These are phyloP conservation scores for Cerceris rybyensis DNA, from an alignment of 2,888 invertebrate genomes.

Conservation along the genomic window DNA sequence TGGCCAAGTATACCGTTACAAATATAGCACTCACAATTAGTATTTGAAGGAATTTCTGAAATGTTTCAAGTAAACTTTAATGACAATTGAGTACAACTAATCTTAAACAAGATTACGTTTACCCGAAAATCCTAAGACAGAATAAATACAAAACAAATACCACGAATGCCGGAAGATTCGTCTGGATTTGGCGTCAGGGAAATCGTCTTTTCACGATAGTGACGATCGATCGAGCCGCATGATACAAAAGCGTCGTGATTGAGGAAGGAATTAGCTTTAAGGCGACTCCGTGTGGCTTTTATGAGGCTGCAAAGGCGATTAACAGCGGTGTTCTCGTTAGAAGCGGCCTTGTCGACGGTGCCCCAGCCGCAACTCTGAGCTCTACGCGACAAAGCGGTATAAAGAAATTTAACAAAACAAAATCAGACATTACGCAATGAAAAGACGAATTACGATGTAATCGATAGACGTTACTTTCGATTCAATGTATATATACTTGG, in stretches of 20 bases:
- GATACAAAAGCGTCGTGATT: conserved; percentile 45
- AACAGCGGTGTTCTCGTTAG: conserved; percentile 49
- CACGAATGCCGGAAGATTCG: not conserved
- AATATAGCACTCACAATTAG: too few relatives aligned
- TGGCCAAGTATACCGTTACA: too few relatives aligned
- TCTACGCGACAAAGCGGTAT: not conserved
- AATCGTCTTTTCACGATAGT: conserved; percentile 16
- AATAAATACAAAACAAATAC: not conserved
- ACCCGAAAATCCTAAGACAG: not conserved
- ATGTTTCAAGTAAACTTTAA: too few relatives aligned
- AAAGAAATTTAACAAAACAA: not conserved
- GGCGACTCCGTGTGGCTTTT: conserved; percentile 51
- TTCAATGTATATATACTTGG: too few relatives aligned
- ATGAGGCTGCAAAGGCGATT: conserved; percentile 58
- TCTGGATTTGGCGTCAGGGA: not conserved
- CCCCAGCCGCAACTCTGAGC: conserved; percentile 10
- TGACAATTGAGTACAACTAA: too few relatives aligned
- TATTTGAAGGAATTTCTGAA: too few relatives aligned
- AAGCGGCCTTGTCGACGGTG: conserved; percentile 41
- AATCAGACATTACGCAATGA: not conserved
- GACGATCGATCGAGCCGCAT: conserved; percentile 38
- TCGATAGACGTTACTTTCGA: not conserved
- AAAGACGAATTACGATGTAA: not conserved
- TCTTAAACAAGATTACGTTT: too few relatives aligned
- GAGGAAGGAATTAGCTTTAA: conserved; percentile 57